These are phyloP conservation scores for Clarias fuscus DNA, from an alignment of 2,797 vertebrate genomes.

Conservation along the genomic window DNA sequence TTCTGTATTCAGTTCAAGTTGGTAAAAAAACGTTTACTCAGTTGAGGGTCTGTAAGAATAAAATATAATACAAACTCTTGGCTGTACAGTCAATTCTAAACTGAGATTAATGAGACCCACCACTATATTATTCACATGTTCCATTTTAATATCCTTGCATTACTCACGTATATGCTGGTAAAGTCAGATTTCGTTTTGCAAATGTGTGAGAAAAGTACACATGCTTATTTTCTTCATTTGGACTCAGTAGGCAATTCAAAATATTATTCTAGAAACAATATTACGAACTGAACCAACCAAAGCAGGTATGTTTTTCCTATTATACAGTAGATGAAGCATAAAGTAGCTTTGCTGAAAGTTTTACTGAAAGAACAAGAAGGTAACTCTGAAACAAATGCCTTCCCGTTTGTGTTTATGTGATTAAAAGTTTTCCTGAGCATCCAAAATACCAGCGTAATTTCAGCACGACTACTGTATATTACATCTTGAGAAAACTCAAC, in stretches of 20 bases:
- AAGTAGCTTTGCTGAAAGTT: not conserved
- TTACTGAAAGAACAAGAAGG: not conserved
- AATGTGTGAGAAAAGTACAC: constrained; percentile 24
- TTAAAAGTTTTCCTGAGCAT: not conserved
- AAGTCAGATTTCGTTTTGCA: constrained; percentile 18
- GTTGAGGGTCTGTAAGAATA: not conserved
- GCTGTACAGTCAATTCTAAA: constrained; percentile 12
- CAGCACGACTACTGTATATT: not conserved
- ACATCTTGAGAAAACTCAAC: not conserved
- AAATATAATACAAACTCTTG: not conserved
- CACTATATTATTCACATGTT: constrained; percentile 39
- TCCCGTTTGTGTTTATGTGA: constrained; percentile 9
- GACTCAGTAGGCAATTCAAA: not conserved
- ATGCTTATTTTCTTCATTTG: not conserved
- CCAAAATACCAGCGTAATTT: not conserved
- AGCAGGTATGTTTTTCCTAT: not conserved
- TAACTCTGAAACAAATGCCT: not conserved
- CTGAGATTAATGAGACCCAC: constrained; percentile 36
- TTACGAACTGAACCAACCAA: not conserved
- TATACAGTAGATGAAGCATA: not conserved
- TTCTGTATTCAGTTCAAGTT: not conserved
- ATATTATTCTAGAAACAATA: constrained; percentile 1
- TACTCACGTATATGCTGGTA: constrained; percentile 17
- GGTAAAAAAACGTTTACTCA: not conserved
- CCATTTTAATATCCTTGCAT: constrained; percentile 33